These are phyloP conservation scores for Eptesicus fuscus DNA, from an alignment of 2,113 vertebrate species.

Conservation along the genomic window DNA sequence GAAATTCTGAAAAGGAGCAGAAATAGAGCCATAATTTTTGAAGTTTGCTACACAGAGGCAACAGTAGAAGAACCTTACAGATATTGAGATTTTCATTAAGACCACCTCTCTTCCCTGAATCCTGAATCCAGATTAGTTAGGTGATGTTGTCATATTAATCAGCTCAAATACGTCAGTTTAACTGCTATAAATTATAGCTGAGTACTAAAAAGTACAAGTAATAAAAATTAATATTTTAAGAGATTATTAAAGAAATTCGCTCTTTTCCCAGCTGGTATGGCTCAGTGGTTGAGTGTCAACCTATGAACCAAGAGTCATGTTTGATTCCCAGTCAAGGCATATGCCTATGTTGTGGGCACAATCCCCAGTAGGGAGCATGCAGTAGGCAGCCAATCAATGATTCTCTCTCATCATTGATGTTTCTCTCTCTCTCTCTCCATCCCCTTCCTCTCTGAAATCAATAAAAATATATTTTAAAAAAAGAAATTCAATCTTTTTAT, in stretches of 20 bases:
- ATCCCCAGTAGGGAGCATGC: too few relatives aligned
- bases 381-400: too few relatives aligned
- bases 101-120: not conserved
- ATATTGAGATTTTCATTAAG: constrained; percentile 5
- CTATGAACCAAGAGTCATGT: too few relatives aligned
- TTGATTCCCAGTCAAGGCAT: too few relatives aligned
- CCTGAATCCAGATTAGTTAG: constrained; percentile 9
- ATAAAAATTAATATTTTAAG: constrained; percentile 43
- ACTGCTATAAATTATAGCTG: constrained; percentile 29
- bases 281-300: too few relatives aligned
- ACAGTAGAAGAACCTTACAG: not conserved
- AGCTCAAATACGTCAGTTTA: constrained; percentile 10
- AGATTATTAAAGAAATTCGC: constrained; percentile 33
- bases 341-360: too few relatives aligned
- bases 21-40: not conserved
- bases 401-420: too few relatives aligned
- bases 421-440: too few relatives aligned
- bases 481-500: not conserved
- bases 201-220: constrained; percentile 18
- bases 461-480: constrained; percentile 44
- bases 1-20: not conserved
- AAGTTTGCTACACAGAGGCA: not conserved
- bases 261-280: not conserved
- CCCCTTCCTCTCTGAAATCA: not conserved
- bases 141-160: not conserved